These are phyloP conservation scores for Frankliniella fusca DNA, from an alignment of 2,888 invertebrate genomes.

Conservation along the genomic window DNA sequence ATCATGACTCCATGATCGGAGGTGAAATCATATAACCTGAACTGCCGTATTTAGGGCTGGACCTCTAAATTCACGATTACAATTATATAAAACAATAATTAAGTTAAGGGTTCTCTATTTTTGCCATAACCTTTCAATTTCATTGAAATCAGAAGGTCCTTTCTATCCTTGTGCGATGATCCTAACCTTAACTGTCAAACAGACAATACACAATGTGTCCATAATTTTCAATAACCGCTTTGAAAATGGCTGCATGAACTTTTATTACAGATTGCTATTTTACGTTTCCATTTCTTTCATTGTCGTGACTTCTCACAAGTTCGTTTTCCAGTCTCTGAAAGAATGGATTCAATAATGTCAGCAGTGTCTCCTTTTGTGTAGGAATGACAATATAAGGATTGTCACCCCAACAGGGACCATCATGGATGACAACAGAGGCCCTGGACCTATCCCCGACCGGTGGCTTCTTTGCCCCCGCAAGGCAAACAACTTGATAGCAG, in stretches of 20 bases:
- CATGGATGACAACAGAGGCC: conserved; percentile 40
- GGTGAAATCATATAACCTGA: too few relatives aligned
- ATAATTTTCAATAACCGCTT: not conserved
- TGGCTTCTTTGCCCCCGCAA: conserved; percentile 88
- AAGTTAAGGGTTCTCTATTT: not conserved
- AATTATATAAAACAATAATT: too few relatives aligned
- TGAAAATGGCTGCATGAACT: not conserved
- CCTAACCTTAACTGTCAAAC: conserved; percentile 11
- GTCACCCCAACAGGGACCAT: not conserved
- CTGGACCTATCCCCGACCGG: conserved; percentile 73
- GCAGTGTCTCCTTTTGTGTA: not conserved
- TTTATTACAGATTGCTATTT: not conserved
- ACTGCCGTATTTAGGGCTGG: too few relatives aligned
- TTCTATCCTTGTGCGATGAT: not conserved
- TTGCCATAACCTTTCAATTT: not conserved
- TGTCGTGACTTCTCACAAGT: not conserved
- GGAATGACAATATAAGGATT: not conserved
- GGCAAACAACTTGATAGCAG: conserved; percentile 64
- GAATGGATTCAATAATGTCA: not conserved
- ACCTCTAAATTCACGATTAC: not conserved
- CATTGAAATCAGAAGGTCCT: not conserved
- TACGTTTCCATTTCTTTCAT: not conserved
- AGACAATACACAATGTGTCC: not conserved
- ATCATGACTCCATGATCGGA: too few relatives aligned
- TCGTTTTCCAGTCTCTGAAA: not conserved